Evolutionary conservation across 2,797 vertebrate genomes (phyloP), one percentile per base, ranked within the genome.

Genomic region (Mus minutoides): DNA sequence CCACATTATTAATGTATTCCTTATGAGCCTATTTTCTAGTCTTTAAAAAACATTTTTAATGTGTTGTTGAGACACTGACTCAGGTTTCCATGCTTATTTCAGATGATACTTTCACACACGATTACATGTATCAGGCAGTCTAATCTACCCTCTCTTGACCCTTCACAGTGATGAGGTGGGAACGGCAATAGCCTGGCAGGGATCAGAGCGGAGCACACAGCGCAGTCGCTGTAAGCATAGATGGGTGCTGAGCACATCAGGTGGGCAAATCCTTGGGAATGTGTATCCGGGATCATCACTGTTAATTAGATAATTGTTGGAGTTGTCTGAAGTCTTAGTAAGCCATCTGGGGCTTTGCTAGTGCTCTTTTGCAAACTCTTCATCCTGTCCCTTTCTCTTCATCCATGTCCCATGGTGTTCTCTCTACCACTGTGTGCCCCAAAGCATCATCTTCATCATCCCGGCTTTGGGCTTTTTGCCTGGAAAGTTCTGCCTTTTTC

Each of bases 331-430:
- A 76, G 88, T 54, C 21, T 75, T 62, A 11, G 40, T n/a, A n/a
- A 54, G 40, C 37, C 10, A 34, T 9, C 76, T 90, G 93, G 76
- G 29, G 52, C 49, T 84, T 64, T 19, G 26, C 7, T 24, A 6
- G 37, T 22, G 71, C 60, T 87, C 0, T 90, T 87, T 84, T 91
- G 75, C 54, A 85, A 71, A 21, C 1, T 0, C 62, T 11, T 82
- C 58, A 31, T 54, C 80, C 56, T 2, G 1, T 17, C 26, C 54
- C 82, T 85, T 58, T 71, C 49, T 78, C 52, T 85, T 64, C 52
- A 54, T 0, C 64, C 34, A 69, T 3, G 4, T n/a, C 3, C 24
- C 7, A 0, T 14, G 40, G 69, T 0, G 0, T 82, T 14, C 58
- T 77, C 14, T 19, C 10, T 71, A 17, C 24, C 69, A 0, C 73